Conservation (phyloP, 2,888 invertebrate genomes). For the Dicycla oo region DNA sequence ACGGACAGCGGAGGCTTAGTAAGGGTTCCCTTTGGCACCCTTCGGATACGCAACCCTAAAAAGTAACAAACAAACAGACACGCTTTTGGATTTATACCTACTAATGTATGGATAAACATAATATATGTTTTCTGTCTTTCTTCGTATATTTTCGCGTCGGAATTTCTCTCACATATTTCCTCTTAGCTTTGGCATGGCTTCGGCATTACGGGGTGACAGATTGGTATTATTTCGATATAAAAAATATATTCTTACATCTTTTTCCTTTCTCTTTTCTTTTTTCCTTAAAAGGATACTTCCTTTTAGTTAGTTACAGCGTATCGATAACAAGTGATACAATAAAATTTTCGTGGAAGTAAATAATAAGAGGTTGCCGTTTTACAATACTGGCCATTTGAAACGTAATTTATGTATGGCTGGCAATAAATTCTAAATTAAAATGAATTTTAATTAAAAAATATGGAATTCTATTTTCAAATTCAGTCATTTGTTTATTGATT, state of each 20-base stretch:
- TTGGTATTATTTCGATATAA: slow-evolving; percentile 45
- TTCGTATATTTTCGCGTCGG: slow-evolving; percentile 21
- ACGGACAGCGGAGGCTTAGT: too few relatives aligned
- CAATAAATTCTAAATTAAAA: too few relatives aligned
- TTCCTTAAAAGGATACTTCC: slow-evolving; percentile 26
- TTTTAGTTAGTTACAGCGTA: slow-evolving; percentile 24
- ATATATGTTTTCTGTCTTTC: slow-evolving; percentile 1
- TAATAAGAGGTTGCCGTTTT: too few relatives aligned
- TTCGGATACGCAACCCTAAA: too few relatives aligned
- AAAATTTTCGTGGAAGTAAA: slow-evolving; percentile 25
- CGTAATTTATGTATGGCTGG: too few relatives aligned
- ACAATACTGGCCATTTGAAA: too few relatives aligned
- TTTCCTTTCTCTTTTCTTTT: slow-evolving; percentile 17
- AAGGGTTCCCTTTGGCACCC: too few relatives aligned
- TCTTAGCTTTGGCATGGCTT: slow-evolving; percentile 10
- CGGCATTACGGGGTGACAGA: slow-evolving; percentile 35
- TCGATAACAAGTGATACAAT: slow-evolving; percentile 39
- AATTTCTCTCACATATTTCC: slow-evolving; percentile 31
- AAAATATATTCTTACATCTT: slow-evolving; percentile 38
- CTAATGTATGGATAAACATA: neutral
- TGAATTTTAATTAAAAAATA: too few relatives aligned
- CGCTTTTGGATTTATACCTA: neutral
- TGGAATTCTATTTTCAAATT: too few relatives aligned
- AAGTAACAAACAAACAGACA: neutral
- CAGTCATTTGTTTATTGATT: too few relatives aligned